A percentile compares a stretch with the other conserved stretches of the same genome.
phyloP scores from a whole-genome alignment of 2,113 vertebrate species.

The Centropus bengalensis region DNA sequence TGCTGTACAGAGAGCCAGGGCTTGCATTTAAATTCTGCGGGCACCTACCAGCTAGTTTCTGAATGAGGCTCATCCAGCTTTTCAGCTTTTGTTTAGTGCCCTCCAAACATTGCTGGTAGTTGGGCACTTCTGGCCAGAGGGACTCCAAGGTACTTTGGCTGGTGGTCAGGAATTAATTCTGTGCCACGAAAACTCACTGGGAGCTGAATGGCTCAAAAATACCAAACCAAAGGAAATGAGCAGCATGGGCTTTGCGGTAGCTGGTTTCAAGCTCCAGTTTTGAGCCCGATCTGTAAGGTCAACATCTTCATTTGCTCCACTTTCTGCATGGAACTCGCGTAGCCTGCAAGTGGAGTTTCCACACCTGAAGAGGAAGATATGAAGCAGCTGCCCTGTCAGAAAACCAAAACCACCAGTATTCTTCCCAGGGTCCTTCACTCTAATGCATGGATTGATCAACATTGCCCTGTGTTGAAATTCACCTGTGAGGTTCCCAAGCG shows the following conservation, averaged over 20 bases:
- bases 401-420: not conserved
- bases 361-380: not conserved
- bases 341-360: not conserved
- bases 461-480: not conserved
- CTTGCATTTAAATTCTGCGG: conserved; percentile 37
- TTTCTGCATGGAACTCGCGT: not conserved
- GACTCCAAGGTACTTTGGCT: not conserved
- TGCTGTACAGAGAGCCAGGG: not conserved
- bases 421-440: not conserved
- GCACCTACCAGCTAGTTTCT: not conserved
- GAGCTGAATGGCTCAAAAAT: not conserved
- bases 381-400: not conserved
- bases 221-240: not conserved
- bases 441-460: not conserved
- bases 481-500: not conserved
- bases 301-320: not conserved
- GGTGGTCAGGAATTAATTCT: not conserved
- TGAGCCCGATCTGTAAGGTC: not conserved
- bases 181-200: not conserved
- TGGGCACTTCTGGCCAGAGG: not conserved
- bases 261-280: not conserved
- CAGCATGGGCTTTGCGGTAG: not conserved
- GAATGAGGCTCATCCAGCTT: not conserved
- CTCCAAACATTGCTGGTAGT: not conserved
- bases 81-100: conserved; percentile 38